Conservation (phyloP, 2,797 vertebrate species). For the Acanthis flammea region DNA sequence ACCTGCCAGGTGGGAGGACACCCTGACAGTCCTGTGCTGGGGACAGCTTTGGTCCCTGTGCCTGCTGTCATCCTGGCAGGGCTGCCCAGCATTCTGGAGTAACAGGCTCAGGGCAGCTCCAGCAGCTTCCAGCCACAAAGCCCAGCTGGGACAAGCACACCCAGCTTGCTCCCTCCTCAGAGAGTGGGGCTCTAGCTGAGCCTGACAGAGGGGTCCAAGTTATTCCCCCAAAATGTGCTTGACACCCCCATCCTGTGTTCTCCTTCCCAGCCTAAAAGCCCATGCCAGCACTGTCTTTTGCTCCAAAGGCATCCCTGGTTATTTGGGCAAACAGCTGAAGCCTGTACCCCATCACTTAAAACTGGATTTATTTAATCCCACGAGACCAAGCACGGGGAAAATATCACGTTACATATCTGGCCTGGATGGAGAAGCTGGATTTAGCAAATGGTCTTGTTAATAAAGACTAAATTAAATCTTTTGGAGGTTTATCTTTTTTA, state of each 20-base stretch:
- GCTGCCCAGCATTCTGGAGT: fast-evolving
- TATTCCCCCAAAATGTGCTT: background rate
- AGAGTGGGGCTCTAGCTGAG: fast-evolving
- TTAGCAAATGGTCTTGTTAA: slow-evolving; percentile 40
- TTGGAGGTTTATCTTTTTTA: background rate
- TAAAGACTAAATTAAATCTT: slow-evolving; percentile 8
- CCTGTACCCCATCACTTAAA: slow-evolving; percentile 4
- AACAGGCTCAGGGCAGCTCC: background rate
- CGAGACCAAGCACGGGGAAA: background rate
- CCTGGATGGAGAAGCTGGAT: background rate
- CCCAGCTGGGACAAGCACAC: background rate
- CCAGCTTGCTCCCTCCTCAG: background rate
- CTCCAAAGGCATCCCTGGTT: background rate
- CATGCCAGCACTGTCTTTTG: fast-evolving
- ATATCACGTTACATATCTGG: background rate
- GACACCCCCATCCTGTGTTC: background rate
- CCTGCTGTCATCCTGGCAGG: background rate
- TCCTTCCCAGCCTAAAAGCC: background rate
- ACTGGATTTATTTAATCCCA: slow-evolving; percentile 24
- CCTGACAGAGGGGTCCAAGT: background rate
- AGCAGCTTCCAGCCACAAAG: background rate
- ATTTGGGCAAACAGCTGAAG: slow-evolving; percentile 45
- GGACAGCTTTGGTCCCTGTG: fast-evolving
- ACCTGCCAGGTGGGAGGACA: fast-evolving
- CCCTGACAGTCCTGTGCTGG: background rate